These are phyloP conservation scores for Lasius fuliginosus DNA, from an alignment of 2,888 invertebrate species.

Conservation along the genomic window DNA sequence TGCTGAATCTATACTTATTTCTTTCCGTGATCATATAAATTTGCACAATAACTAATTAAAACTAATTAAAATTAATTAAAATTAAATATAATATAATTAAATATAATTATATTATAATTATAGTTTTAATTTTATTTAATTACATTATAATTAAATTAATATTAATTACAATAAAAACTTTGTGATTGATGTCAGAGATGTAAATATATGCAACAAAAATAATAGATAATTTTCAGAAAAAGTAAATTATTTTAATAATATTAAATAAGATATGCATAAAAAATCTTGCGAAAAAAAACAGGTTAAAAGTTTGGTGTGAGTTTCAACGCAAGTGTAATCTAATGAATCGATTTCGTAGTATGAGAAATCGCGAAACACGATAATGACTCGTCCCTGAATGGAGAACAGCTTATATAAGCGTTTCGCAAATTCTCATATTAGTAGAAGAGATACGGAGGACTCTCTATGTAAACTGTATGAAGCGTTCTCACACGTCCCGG, in stretches of 20 bases:
- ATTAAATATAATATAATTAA: no score
- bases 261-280: conserved; percentile 52
- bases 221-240: background rate
- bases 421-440: conserved; percentile 37
- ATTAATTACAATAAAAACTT: background rate
- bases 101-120: background rate
- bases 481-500: background rate
- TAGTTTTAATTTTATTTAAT: no score
- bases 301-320: conserved; percentile 13
- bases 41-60: background rate
- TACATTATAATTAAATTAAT: background rate
- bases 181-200: background rate
- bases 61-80: background rate
- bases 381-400: conserved; percentile 53
- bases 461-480: conserved; percentile 32
- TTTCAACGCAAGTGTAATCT: conserved; percentile 32
- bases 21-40: background rate
- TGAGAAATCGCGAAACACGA: conserved; percentile 54
- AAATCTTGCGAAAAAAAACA: conserved; percentile 50
- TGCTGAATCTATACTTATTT: background rate
- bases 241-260: conserved; percentile 18
- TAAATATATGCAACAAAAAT: background rate
- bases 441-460: conserved; percentile 17
- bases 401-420: conserved; percentile 32
- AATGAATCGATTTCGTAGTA: conserved; percentile 65